Percentiles rank a stretch among this genome's conserved stretches.
Conservation (phyloP, 2,113 vertebrate genomes). For the Labeo catla region DNA sequence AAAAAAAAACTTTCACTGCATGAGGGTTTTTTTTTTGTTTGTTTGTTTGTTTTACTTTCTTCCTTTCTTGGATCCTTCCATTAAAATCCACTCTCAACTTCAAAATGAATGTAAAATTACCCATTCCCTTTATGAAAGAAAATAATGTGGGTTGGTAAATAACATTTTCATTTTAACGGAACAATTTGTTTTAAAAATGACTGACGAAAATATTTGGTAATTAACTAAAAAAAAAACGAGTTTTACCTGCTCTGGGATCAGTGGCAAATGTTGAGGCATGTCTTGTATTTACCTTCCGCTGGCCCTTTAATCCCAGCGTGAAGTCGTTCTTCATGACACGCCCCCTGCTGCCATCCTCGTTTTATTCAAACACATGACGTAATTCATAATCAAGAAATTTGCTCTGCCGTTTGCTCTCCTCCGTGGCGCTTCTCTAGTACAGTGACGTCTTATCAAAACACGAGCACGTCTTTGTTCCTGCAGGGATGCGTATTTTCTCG, state of each 20-base stretch:
- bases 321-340: conserved; percentile 61
- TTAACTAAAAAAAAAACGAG: neutral
- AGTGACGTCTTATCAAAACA: conserved; percentile 58
- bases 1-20: too few relatives aligned
- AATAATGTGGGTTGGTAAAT: neutral
- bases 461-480: conserved; percentile 69
- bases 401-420: conserved; percentile 46
- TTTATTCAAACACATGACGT: conserved; percentile 68
- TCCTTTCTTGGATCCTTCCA: neutral
- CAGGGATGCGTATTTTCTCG: conserved; percentile 42
- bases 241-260: neutral
- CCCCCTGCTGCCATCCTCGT: conserved; percentile 58
- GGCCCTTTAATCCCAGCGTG: conserved; percentile 64
- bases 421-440: neutral
- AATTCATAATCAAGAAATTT: conserved; percentile 67
- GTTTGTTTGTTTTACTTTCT: neutral
- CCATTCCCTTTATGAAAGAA: neutral
- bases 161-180: neutral
- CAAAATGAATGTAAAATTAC: neutral
- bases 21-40: too few relatives aligned
- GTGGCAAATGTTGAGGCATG: neutral
- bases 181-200: neutral
- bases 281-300: conserved; percentile 14
- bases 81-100: neutral
- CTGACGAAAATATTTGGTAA: neutral